phyloP scores from a whole-genome alignment of 2,797 vertebrate genomes.

The Nasua narica region DNA sequence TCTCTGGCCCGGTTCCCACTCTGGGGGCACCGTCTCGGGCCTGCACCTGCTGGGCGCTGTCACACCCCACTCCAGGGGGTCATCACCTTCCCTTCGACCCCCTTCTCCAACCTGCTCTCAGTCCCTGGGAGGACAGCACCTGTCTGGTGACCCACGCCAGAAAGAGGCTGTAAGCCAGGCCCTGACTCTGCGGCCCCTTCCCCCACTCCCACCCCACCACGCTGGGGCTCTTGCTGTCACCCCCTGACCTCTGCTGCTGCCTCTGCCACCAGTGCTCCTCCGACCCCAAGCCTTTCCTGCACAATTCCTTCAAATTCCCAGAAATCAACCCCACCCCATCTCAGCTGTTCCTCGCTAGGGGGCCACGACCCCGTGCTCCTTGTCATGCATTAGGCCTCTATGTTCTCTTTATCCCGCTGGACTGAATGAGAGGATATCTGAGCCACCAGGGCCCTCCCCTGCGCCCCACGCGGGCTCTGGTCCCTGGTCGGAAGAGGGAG shows the following conservation, averaged over 20 bases:
- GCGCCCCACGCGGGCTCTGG: not conserved
- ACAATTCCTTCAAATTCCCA: not conserved
- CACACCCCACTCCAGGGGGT: not conserved
- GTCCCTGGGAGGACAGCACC: not conserved
- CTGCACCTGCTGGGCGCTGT: not conserved
- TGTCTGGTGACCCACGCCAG: not conserved
- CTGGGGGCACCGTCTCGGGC: too few species aligned
- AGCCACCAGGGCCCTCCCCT: not conserved
- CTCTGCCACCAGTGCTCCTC: not conserved
- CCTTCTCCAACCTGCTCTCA: not conserved
- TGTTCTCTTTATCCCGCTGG: not conserved
- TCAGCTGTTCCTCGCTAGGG: not conserved
- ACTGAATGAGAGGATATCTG: not conserved
- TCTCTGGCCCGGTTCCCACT: too few species aligned
- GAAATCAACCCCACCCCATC: not conserved
- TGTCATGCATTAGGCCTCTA: not conserved
- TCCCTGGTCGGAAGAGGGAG: too few species aligned
- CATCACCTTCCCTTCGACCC: not conserved
- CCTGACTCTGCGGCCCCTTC: rapidly evolving
- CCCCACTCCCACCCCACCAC: rapidly evolving
- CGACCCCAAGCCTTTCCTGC: not conserved
- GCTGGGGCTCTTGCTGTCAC: not conserved
- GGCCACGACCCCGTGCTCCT: not conserved
- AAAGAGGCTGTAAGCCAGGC: not conserved
- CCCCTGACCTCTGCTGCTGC: not conserved